Evolutionary conservation across 2,797 vertebrate species (phyloP), one percentile per base, ranked within the genome.

Genomic region (Naso thynnoides): DNA sequence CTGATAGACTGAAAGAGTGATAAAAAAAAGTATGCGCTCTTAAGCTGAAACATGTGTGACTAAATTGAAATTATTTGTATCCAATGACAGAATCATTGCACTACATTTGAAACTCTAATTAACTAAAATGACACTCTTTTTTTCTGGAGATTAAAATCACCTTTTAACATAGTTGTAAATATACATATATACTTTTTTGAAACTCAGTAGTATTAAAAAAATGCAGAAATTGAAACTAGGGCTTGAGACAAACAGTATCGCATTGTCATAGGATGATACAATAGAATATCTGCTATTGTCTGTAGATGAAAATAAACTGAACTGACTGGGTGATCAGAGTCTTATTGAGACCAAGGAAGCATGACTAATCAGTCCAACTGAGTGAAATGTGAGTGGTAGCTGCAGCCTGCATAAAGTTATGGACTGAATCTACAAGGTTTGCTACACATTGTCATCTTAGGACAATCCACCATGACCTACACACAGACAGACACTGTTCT

Each of bases 331-430:
- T 57, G 56, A 68, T 76, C 70, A 69, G 74, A 84, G 61, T 73
- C 73, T 72, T 60, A 44, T 58, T 58, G 53, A 66, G 36, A 62
- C 47, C 48, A 79, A 83, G 33, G 49, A 39, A 65, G 78, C 81
- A 82, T 82, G 76, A 85, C 73, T 84, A 80, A 86, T 82, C 73
- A 80, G 73, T 78, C 48, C 70, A 72, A 59, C 44, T 62, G 70
- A 59, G 71, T 55, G 45, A 79, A 83, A 85, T 79, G 61, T 82
- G 44, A 66, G 57, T 29, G 56, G 65, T n/a, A 68, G 64, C 70
- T 72, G 26, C 48, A 57, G 42, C 41, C 61, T 58, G 56, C 49
- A 61, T 62, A n/a, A 62, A 76, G 66, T 81, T 64, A 44, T 26
- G 49, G 18, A 66, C 68, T 73, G 71, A 80, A 71, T 73, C 58